These are phyloP conservation scores for Dascyllus trimaculatus DNA, from an alignment of 2,113 vertebrate genomes.

Conservation along the genomic window DNA sequence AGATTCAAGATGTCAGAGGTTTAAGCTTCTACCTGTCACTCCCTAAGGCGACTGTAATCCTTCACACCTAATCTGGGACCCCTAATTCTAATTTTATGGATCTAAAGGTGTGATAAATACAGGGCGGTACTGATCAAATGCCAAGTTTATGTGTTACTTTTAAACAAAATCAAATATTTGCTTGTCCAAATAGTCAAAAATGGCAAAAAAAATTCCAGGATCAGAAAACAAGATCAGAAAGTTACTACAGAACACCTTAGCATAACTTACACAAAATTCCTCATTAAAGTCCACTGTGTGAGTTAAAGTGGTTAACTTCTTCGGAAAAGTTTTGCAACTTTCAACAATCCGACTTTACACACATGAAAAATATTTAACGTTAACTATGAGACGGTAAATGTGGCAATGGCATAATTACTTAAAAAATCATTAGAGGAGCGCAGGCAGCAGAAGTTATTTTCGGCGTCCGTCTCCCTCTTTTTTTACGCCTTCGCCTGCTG, in stretches of 20 bases:
- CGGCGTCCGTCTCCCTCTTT: not conserved
- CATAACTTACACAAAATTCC: no score
- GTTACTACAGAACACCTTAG: no score
- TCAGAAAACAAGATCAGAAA: no score
- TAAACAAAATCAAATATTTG: not conserved
- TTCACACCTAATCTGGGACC: not conserved
- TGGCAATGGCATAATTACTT: no score
- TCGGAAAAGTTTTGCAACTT: no score
- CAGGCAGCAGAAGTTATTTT: conserved; percentile 2
- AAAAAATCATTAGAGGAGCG: not conserved
- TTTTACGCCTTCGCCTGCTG: not conserved
- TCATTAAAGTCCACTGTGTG: no score
- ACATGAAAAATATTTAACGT: no score
- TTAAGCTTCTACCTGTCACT: not conserved
- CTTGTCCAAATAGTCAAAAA: no score
- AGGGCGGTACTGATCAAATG: not conserved
- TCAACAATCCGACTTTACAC: no score
- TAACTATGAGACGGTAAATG: no score
- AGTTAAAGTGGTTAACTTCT: no score
- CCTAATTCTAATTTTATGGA: not conserved
- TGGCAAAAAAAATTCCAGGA: no score
- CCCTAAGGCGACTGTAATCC: not conserved
- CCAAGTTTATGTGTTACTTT: not conserved
- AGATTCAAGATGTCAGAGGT: not conserved
- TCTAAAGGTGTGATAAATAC: not conserved